Base-by-base conservation (phyloP, 2,888 invertebrate species). In the Melinopterus prodromus region DNA sequence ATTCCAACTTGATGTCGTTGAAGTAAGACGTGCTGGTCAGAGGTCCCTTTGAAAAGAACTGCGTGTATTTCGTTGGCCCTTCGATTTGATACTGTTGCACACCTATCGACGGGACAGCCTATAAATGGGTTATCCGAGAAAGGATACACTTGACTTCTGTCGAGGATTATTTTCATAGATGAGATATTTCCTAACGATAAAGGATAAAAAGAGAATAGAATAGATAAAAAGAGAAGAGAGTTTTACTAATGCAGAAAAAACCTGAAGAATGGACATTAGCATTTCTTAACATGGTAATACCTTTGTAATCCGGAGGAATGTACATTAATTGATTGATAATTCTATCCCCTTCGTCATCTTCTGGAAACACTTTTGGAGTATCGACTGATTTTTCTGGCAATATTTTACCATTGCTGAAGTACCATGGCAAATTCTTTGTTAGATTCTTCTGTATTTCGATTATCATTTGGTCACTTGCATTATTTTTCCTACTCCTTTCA, bases 1-100 rank as follows among this genome's bases (percentile, higher is more conserved):
- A 98, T 95, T 96, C 97, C 98, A 77, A 98, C 93, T 91, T 96
- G 96, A 86, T 97, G 88, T 95, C 98, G 69, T 98, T 90, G 82
- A 98, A 94, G 81, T 97, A 95, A 87, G 98, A 98, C 0, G 96
- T 98, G 6, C 93, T 92, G 69, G 90, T 90, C 0, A 95, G 53
- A 53, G 12, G 53, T 53, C 1, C 53, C 53, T 53, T 53, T 53
- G 5, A 53, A 9, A 12, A 53, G 53, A 53, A 53, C 53, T 53
- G 53, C 53, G 53, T 53, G 53, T 53, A 53, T 53, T 12, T 53
- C 5, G 94, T 83, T 94, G 93, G 72, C 94, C 93, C 6, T 95
- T 91, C 86, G 95, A 94, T 0, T 94, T 93, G 0, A 95, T 95
- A 95, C 94, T 78, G 98, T 91, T 16, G 92, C 91, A 89, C 98